These are phyloP conservation scores for Cataglyphis albicans DNA, from an alignment of 2,888 invertebrate species.

Conservation along the genomic window DNA sequence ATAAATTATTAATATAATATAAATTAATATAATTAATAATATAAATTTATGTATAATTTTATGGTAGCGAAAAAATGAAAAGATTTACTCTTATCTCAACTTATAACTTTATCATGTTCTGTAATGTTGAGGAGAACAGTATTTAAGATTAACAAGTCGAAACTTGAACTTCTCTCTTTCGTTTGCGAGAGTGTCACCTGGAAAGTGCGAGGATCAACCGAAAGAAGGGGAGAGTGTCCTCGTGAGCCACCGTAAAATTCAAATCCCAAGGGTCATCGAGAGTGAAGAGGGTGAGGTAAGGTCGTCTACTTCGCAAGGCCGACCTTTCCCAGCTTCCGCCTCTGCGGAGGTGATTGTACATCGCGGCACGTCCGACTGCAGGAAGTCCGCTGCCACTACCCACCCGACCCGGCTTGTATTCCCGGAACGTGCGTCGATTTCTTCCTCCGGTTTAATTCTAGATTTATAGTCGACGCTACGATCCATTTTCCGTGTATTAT, in stretches of 20 bases:
- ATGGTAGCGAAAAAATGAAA: neutral
- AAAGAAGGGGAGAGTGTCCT: neutral
- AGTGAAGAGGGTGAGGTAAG: constrained; percentile 41
- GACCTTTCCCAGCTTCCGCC: constrained; percentile 67
- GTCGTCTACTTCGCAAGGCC: constrained; percentile 52
- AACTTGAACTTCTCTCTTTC: neutral
- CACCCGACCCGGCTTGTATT: constrained; percentile 72
- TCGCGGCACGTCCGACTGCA: constrained; percentile 73
- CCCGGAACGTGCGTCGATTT: constrained; percentile 80
- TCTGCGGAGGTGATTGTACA: constrained; percentile 69
- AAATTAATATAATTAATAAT: too few species aligned
- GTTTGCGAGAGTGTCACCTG: neutral
- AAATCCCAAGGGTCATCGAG: constrained; percentile 61
- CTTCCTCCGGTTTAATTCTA: constrained; percentile 70
- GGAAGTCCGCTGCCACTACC: constrained; percentile 72
- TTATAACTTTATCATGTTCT: neutral
- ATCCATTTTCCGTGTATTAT: constrained; percentile 52
- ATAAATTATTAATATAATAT: too few species aligned
- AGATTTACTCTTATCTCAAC: neutral
- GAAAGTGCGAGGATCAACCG: neutral
- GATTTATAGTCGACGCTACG: constrained; percentile 43
- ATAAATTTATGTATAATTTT: neutral
- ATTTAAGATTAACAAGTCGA: constrained; percentile 2
- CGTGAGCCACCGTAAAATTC: constrained; percentile 62
- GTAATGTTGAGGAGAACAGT: neutral